A percentile compares a stretch with the other conserved stretches of the same genome.
phyloP scores from a whole-genome alignment of 2,888 invertebrate species.

The Lithodes maja region DNA sequence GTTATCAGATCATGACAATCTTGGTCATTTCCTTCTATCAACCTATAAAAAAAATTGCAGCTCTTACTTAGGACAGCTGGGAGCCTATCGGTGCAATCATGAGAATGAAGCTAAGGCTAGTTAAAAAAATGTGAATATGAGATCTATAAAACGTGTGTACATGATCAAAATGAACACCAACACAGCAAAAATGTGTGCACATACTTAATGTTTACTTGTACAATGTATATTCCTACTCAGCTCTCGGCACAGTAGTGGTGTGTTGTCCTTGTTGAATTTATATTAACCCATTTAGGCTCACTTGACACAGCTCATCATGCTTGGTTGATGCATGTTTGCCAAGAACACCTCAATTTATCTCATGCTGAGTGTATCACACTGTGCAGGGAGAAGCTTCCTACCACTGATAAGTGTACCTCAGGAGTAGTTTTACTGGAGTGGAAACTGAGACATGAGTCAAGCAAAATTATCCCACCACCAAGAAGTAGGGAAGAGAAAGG shows the following conservation, averaged over 20 bases:
- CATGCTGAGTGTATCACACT: constrained; percentile 54
- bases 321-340: constrained; percentile 48
- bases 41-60: constrained; percentile 51
- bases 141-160: constrained; percentile 32
- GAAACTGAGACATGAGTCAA: constrained; percentile 26
- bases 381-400: constrained; percentile 45
- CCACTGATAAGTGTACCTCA: constrained; percentile 2
- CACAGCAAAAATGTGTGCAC: constrained; percentile 37
- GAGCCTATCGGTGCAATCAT: constrained; percentile 28
- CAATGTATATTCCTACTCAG: constrained; percentile 8
- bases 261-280: background rate
- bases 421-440: background rate
- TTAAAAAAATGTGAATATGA: constrained; percentile 36
- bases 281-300: constrained; percentile 7
- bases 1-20: constrained; percentile 42
- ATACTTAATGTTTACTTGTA: constrained; percentile 33
- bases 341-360: constrained; percentile 41
- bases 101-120: constrained; percentile 23
- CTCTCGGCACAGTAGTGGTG: background rate
- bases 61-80: constrained; percentile 40
- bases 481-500: background rate
- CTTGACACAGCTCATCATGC: constrained; percentile 29
- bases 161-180: constrained; percentile 39
- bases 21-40: constrained; percentile 35
- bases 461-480: constrained; percentile 13